phyloP scores from a whole-genome alignment of 2,888 invertebrate genomes.

The Xylota sylvarum region DNA sequence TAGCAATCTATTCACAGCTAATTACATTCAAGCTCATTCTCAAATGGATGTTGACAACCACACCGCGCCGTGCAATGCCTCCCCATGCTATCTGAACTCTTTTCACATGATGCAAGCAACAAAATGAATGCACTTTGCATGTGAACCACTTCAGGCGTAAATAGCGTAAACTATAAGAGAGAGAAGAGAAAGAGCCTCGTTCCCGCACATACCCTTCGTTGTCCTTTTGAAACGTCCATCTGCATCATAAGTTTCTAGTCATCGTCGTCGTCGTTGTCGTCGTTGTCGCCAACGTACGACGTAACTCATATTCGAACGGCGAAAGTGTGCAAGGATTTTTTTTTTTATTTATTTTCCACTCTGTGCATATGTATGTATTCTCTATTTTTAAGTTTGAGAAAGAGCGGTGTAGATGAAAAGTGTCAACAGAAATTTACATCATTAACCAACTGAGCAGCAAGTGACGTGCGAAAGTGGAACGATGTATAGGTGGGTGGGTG shows the following conservation, averaged over 20 bases:
- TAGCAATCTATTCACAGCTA: slow-evolving; percentile 69
- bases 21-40: slow-evolving; percentile 69
- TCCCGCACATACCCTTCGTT: slow-evolving; percentile 7
- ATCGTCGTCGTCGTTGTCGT: slow-evolving; percentile 15
- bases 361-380: background rate
- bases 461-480: slow-evolving; percentile 60
- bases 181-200: background rate
- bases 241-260: slow-evolving; percentile 50
- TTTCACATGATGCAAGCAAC: slow-evolving; percentile 52
- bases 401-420: slow-evolving; percentile 66
- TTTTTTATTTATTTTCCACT: slow-evolving; percentile 13
- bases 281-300: slow-evolving; percentile 2
- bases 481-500: slow-evolving; percentile 26
- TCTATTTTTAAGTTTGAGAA: slow-evolving; percentile 45
- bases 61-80: background rate
- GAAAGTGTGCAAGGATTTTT: slow-evolving; percentile 45
- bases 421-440: slow-evolving; percentile 76
- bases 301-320: slow-evolving; percentile 40
- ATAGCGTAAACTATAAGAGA: slow-evolving; percentile 52
- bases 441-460: slow-evolving; percentile 73
- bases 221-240: slow-evolving; percentile 67
- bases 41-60: slow-evolving; percentile 62
- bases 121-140: slow-evolving; percentile 65
- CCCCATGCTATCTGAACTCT: slow-evolving; percentile 16
- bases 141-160: slow-evolving; percentile 64